Evolutionary conservation across 1,140 invertebrate species (phyloP), one percentile per base, ranked within the genome.

Genomic region (Monomorium pharaonis): DNA sequence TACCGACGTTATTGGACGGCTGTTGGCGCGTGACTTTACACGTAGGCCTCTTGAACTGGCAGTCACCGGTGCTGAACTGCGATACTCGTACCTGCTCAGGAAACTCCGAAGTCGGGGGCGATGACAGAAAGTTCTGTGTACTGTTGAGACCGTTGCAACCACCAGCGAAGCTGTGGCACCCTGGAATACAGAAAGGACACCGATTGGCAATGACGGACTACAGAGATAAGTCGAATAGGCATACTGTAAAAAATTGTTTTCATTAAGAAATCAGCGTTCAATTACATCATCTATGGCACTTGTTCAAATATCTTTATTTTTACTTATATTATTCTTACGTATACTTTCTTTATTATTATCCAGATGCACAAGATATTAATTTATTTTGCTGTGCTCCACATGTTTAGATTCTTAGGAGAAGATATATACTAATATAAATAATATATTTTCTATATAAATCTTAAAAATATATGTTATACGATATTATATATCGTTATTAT

Each of bases 121-220:
- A 94, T 85, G 91, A 91, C 86, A 91, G 83, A 90, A 92, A 91
- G 92, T 93, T 93, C 93, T 93, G 92, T 93, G 92, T 94, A 94
- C 91, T 94, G 90, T 91, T 92, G 92, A 92, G 89, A 92, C 91
- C 94, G 91, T 89, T 94, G 93, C 93, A 94, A 95, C 94, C 94
- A 94, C 93, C 94, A 93, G 94, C 92, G 94, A 93, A 93, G 92
- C 94, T 93, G 94, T 93, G 93, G 91, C 93, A 90, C 94, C 93
- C 94, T 95, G 90, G 0, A 94, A 93, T 84, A 92, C 37, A 58
- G 84, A 65, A 77, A 54, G 58, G 12, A 78, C 6, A 21, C 67
- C 33, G 33, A 67, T 80, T 67, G 27, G 6, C 21, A 30, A 14
- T 33, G 2, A 37, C 37, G 18, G 27, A 65, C 7, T 78, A 47